A percentile compares a stretch with the other conserved stretches of the same genome.
Evolutionary conservation across 2,888 invertebrate species (phyloP).

Genomic region (Plagodis dolabraria): DNA sequence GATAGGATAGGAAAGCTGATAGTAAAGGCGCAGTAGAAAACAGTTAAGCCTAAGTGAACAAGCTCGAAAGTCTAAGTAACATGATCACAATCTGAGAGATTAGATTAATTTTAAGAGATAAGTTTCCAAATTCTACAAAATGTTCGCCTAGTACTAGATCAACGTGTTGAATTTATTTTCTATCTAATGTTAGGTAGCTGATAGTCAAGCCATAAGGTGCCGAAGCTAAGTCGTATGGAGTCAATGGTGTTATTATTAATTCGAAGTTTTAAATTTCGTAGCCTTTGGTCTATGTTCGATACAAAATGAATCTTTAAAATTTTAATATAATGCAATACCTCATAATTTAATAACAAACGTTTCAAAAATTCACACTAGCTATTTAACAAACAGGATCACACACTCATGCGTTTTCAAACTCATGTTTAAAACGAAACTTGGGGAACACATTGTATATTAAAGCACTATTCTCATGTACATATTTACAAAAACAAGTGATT

Average conservation of each 20-base stretch:
- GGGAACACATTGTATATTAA: constrained; percentile 78
- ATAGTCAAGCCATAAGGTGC: constrained; percentile 62
- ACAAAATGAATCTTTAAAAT: constrained; percentile 56
- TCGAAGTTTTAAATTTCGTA: constrained; percentile 46
- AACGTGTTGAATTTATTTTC: constrained; percentile 56
- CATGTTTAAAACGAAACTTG: constrained; percentile 54
- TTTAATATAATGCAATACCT: constrained; percentile 53
- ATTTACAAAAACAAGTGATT: constrained; percentile 73
- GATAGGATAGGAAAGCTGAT: constrained; percentile 65
- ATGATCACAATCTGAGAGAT: constrained; percentile 36
- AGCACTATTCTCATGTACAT: constrained; percentile 81
- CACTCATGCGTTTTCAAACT: constrained; percentile 16
- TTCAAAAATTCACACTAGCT: constrained; percentile 41
- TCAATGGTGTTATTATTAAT: constrained; percentile 65
- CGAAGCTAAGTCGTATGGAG: constrained; percentile 71
- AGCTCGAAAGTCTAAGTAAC: constrained; percentile 73
- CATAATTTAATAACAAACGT: constrained; percentile 35
- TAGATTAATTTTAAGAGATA: constrained; percentile 30
- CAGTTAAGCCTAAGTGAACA: constrained; percentile 76
- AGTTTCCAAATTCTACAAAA: constrained; percentile 35
- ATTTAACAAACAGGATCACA: constrained; percentile 19
- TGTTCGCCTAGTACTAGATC: constrained; percentile 24
- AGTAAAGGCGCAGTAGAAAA: constrained; percentile 74
- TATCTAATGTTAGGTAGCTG: constrained; percentile 66
- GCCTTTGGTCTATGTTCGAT: constrained; percentile 47